Evolutionary conservation across 2,113 vertebrate species (phyloP).

Genomic region (Haplochromis vanheusdeni): DNA sequence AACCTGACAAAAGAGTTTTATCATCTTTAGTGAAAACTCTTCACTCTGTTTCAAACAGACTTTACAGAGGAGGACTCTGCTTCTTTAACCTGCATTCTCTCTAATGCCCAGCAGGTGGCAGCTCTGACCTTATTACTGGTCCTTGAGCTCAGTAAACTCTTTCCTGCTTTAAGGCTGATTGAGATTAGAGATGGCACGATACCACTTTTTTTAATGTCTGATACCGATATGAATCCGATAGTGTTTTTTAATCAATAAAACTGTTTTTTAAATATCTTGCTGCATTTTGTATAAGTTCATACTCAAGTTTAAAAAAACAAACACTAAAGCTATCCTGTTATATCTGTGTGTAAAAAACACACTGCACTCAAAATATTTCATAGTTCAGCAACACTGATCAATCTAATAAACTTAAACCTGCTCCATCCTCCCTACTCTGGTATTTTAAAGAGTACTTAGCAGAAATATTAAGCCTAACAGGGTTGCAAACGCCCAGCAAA

Average conservation of each 20-base stretch:
- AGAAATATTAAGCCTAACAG: background rate
- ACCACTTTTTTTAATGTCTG: background rate
- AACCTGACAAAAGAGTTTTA: constrained; percentile 49
- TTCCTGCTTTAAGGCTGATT: background rate
- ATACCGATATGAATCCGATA: rapidly evolving
- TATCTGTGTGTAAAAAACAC: rapidly evolving
- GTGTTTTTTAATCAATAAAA: background rate
- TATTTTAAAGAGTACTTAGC: rapidly evolving
- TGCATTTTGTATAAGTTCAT: rapidly evolving
- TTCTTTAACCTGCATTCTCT: background rate
- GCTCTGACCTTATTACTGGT: background rate
- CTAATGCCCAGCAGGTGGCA: background rate
- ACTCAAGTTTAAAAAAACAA: background rate
- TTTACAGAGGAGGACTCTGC: background rate
- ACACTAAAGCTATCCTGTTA: rapidly evolving
- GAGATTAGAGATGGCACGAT: background rate
- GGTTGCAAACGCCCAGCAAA: background rate
- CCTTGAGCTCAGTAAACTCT: background rate
- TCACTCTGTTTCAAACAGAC: rapidly evolving
- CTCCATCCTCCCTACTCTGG: rapidly evolving
- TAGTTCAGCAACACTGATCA: rapidly evolving
- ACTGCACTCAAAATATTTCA: background rate
- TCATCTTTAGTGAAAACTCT: background rate
- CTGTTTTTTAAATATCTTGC: background rate
- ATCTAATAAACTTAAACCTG: rapidly evolving